These are phyloP conservation scores for Sitta carolinensis DNA, from an alignment of 2,797 vertebrate genomes.

Conservation along the genomic window DNA sequence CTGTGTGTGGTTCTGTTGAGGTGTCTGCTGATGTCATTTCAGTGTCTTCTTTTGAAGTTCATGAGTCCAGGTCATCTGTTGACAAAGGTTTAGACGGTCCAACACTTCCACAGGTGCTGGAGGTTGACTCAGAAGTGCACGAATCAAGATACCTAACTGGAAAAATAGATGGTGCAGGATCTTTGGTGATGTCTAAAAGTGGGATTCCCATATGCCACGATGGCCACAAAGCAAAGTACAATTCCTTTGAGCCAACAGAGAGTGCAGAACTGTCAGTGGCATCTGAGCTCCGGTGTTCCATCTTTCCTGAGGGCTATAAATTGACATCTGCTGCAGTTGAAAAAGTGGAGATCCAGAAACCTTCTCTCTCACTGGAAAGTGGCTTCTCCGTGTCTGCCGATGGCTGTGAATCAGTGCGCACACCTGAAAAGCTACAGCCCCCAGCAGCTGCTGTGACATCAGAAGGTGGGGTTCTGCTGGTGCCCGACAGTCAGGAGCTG, in stretches of 20 bases:
- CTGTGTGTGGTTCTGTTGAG: not conserved
- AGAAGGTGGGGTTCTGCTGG: not conserved
- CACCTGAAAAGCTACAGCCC: not conserved
- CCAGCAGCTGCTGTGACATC: not conserved
- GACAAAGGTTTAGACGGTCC: not conserved
- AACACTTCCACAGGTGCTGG: not conserved
- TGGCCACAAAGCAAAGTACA: conserved; percentile 44
- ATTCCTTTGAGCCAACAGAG: conserved; percentile 47
- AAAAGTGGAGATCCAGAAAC: not conserved
- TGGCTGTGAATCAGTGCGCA: not conserved
- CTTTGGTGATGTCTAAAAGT: not conserved
- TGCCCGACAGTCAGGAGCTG: not conserved
- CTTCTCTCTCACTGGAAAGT: not conserved
- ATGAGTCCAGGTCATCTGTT: not conserved
- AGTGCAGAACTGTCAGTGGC: conserved; percentile 32
- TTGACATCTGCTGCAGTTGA: not conserved
- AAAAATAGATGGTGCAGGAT: not conserved
- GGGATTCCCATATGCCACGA: conserved; percentile 4
- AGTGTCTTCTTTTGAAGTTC: not conserved
- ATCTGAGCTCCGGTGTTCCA: conserved; percentile 58
- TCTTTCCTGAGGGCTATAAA: conserved; percentile 50
- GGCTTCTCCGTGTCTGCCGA: not conserved
- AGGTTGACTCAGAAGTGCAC: conserved; percentile 53
- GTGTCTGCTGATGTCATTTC: not conserved
- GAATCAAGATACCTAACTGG: not conserved